Evolutionary conservation across 2,113 vertebrate genomes (phyloP).

Genomic region (Bufo bufo): DNA sequence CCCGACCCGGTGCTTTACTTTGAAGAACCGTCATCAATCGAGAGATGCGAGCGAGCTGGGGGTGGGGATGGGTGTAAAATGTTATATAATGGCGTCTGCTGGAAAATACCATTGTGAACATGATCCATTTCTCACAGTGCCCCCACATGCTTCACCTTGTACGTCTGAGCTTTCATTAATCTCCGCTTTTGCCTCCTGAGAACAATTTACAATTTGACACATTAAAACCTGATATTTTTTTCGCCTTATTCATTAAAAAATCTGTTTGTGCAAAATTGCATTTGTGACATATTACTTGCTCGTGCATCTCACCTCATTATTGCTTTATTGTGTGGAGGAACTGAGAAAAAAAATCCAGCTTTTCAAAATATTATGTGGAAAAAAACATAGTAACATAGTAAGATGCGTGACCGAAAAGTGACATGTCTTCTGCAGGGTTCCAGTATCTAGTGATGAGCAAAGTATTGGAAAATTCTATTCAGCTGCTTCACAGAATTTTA

Average conservation of each 20-base stretch:
- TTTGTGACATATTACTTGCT: constrained; percentile 23
- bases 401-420: no score
- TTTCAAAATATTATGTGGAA: not conserved
- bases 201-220: constrained; percentile 28
- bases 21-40: no score
- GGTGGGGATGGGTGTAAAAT: no score
- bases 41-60: no score
- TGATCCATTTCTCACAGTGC: not conserved
- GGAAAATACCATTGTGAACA: not conserved
- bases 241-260: constrained; percentile 39
- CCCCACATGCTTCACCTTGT: not conserved
- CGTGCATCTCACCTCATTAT: constrained; percentile 30
- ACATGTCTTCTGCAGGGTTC: not conserved
- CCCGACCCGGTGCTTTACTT: no score
- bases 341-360: not conserved
- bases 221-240: constrained; percentile 36
- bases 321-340: constrained; percentile 3
- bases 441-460: no score
- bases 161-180: constrained; percentile 10
- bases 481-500: no score
- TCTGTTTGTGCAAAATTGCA: not conserved
- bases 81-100: not conserved
- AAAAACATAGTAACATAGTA: no score
- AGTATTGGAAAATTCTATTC: no score
- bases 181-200: constrained; percentile 2